A percentile compares a stretch with the other conserved stretches of the same genome.
Evolutionary conservation across 2,888 invertebrate genomes (phyloP).

Genomic region (Polymixis flavicincta): DNA sequence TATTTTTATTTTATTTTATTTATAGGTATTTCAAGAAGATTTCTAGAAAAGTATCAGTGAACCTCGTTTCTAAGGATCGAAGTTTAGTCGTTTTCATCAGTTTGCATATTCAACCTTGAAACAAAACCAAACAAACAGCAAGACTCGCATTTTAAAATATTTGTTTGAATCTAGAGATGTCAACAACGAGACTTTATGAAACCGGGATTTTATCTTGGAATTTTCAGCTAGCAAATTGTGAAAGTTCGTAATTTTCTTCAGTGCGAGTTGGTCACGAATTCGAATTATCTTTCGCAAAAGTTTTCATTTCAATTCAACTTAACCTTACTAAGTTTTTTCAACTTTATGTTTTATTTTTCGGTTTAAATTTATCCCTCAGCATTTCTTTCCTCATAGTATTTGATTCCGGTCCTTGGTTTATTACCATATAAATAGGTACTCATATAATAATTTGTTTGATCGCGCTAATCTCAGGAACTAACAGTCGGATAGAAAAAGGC

Average conservation of each 20-base stretch:
- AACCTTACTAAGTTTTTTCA: not conserved
- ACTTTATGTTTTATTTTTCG: not conserved
- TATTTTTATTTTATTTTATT: too few relatives aligned
- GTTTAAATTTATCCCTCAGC: not conserved
- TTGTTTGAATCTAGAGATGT: constrained; percentile 10
- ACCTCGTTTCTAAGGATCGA: not conserved
- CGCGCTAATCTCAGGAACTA: too few relatives aligned
- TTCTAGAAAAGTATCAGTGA: not conserved
- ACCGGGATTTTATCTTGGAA: not conserved
- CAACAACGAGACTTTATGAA: constrained; percentile 20
- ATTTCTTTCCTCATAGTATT: too few relatives aligned
- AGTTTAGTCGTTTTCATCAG: not conserved
- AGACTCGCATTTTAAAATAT: constrained; percentile 18
- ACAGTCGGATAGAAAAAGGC: too few relatives aligned
- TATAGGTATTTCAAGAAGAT: too few relatives aligned
- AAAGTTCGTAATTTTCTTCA: constrained; percentile 11
- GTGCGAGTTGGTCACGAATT: constrained; percentile 5
- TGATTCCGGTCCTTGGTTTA: too few relatives aligned
- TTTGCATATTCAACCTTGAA: constrained; percentile 6
- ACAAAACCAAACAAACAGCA: not conserved
- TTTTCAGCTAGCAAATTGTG: constrained; percentile 1
- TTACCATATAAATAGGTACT: too few relatives aligned
- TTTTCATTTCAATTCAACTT: not conserved
- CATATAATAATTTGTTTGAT: too few relatives aligned
- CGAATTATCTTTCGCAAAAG: not conserved